Evolutionary conservation across 2,797 vertebrate species (phyloP).

Genomic region (Myioborus melanocephalus): DNA sequence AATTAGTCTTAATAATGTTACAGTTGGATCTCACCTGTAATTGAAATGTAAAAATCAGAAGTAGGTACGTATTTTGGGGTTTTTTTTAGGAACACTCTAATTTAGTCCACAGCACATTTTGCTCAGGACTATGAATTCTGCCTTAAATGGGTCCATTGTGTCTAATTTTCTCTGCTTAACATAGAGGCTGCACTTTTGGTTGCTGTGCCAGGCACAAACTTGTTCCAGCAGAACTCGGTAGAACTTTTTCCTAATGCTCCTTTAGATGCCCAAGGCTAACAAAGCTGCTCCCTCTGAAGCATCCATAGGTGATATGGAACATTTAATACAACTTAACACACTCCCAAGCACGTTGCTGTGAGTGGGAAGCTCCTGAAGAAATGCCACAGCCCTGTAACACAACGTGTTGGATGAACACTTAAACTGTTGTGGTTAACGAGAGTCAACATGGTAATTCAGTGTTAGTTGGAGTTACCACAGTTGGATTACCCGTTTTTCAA

Average conservation of each 20-base stretch:
- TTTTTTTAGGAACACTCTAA: neutral
- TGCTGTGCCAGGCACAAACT: constrained; percentile 51
- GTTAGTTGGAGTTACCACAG: constrained; percentile 23
- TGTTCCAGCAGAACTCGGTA: neutral
- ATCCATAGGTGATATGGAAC: neutral
- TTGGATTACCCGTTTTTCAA: constrained; percentile 20
- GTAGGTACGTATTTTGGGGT: neutral
- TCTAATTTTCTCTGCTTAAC: constrained; percentile 71
- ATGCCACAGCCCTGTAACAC: neutral
- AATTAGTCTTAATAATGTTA: neutral
- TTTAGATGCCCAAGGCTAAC: neutral
- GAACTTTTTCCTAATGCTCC: neutral
- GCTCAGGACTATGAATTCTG: constrained; percentile 60
- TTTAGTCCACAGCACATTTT: constrained; percentile 29
- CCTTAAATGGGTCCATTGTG: constrained; percentile 58
- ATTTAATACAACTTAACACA: neutral
- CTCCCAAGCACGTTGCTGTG: neutral
- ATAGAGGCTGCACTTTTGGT: constrained; percentile 63
- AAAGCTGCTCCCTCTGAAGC: neutral
- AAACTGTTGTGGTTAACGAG: neutral
- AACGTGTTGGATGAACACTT: neutral
- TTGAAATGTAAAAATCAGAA: constrained; percentile 10
- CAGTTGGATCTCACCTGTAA: neutral
- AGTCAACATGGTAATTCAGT: constrained; percentile 23
- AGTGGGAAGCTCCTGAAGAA: neutral